phyloP scores from a whole-genome alignment of 2,888 invertebrate genomes.

The Stenichneumon culpator region DNA sequence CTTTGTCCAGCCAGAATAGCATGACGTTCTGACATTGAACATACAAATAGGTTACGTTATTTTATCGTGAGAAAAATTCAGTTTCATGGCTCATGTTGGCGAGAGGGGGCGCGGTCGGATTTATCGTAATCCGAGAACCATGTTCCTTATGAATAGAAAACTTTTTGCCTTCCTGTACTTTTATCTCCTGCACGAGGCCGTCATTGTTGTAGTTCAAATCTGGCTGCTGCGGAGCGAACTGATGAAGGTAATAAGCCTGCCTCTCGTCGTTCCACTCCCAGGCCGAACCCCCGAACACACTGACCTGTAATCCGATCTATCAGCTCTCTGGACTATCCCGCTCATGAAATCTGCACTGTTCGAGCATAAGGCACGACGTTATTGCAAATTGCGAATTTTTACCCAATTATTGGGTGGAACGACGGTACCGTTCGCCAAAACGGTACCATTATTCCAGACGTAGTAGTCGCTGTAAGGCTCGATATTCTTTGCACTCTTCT shows the following conservation, averaged over 20 bases:
- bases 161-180: conserved; percentile 83
- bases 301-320: conserved; percentile 83
- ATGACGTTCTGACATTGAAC: conserved; percentile 86
- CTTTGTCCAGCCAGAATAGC: conserved; percentile 91
- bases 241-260: conserved; percentile 92
- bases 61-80: background rate
- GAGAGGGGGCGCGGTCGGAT: background rate
- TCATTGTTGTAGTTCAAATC: conserved; percentile 93
- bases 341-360: background rate
- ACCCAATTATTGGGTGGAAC: conserved; percentile 93
- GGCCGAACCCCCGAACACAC: conserved; percentile 90
- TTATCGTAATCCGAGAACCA: background rate
- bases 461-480: conserved; percentile 91
- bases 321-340: background rate
- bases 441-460: conserved; percentile 90
- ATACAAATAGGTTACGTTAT: background rate
- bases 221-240: conserved; percentile 91
- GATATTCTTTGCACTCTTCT: conserved; percentile 87
- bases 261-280: conserved; percentile 90
- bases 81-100: background rate
- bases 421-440: conserved; percentile 83
- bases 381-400: background rate
- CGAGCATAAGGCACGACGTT: background rate
- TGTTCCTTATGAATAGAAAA: background rate
- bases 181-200: conserved; percentile 89